Percentiles rank a stretch among this genome's conserved stretches.
phyloP scores from a whole-genome alignment of 2,888 invertebrate genomes.

The Drosophila niveifrons region DNA sequence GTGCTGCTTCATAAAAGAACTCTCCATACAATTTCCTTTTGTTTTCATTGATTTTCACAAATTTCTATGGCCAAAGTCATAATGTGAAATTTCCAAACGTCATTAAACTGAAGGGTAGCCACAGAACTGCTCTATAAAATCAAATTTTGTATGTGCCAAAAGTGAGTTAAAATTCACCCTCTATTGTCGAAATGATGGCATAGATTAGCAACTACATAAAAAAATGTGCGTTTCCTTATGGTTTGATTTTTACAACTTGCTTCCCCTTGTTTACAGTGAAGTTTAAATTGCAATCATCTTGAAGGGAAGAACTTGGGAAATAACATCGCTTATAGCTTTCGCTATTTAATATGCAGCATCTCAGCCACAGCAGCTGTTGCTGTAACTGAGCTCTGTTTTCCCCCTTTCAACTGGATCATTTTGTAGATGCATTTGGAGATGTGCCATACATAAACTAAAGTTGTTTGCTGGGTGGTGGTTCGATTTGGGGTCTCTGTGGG shows the following conservation, averaged over 20 bases:
- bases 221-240: not conserved
- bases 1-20: not conserved
- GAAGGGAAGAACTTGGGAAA: constrained; percentile 3
- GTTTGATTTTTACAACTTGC: not conserved
- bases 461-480: constrained; percentile 45
- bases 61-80: not conserved
- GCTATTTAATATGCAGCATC: constrained; percentile 26
- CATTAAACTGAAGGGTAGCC: not conserved
- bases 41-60: not conserved
- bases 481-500: constrained; percentile 43
- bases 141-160: not conserved
- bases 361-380: constrained; percentile 36
- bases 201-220: not conserved
- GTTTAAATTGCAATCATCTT: constrained; percentile 20
- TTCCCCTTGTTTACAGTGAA: not conserved
- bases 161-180: not conserved
- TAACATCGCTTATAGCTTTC: constrained; percentile 14
- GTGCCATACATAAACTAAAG: constrained; percentile 47
- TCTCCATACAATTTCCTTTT: too few species aligned
- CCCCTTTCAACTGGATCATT: constrained; percentile 7
- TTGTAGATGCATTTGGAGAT: constrained; percentile 35
- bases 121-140: not conserved
- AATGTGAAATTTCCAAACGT: not conserved
- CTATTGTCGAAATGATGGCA: not conserved
- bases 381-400: not conserved